Evolutionary conservation across 37 sponge, comb jelly and placozoan species (phyloP).

Genomic region (Hormiphora californensis): DNA sequence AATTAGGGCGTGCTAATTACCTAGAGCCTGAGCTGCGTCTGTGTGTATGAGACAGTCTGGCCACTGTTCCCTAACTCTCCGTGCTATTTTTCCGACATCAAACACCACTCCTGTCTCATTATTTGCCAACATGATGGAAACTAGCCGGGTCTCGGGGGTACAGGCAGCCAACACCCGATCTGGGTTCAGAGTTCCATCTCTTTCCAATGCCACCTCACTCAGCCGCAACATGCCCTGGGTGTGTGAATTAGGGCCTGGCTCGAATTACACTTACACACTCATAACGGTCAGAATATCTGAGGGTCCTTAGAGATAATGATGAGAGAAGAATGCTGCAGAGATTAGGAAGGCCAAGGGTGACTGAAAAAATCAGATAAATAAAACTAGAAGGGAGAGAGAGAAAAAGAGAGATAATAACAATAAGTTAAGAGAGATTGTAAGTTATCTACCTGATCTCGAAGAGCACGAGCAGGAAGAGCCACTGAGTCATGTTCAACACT

Average conservation of each 20-base stretch:
- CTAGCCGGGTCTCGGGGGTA: constrained; percentile 62
- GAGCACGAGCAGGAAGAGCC: not conserved
- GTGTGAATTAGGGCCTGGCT: not conserved
- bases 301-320: no score
- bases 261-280: not conserved
- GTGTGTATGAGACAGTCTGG: constrained; percentile 54
- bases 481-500: constrained; percentile 83
- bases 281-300: no score
- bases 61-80: not conserved
- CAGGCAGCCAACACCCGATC: constrained; percentile 58
- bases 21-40: constrained; percentile 59
- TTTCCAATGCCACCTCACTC: not conserved
- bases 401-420: not conserved
- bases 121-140: constrained; percentile 84
- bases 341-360: no score
- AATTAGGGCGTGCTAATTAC: not conserved
- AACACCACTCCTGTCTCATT: constrained; percentile 81
- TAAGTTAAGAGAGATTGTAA: not conserved
- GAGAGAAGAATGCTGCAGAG: no score
- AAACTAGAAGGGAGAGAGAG: not conserved
- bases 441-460: constrained; percentile 58
- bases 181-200: constrained; percentile 50
- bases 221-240: constrained; percentile 35
- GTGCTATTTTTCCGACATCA: constrained; percentile 23
- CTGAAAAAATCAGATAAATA: no score